Conservation (phyloP, 2,888 invertebrate species). For the Physocephala rufipes region DNA sequence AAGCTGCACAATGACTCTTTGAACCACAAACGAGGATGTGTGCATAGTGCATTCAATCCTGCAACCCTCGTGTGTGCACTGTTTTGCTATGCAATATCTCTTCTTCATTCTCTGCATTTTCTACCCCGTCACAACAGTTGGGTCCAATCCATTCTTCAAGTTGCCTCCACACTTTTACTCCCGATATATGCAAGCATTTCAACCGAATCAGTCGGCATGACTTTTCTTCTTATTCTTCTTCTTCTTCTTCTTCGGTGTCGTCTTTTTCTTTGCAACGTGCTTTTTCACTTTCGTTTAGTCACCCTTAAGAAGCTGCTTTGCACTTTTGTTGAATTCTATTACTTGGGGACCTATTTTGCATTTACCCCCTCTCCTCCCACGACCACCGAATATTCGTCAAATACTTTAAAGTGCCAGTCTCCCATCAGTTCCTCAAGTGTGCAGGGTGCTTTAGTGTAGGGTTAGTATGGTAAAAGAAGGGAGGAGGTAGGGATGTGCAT, state of each 20-base stretch:
- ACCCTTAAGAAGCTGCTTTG: constrained; percentile 24
- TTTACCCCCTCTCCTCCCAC: neutral
- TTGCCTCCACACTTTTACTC: neutral
- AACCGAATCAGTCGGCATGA: neutral
- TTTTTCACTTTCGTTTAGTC: constrained; percentile 23
- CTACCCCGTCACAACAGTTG: constrained; percentile 8
- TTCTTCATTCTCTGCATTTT: neutral
- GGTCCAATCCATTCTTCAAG: neutral
- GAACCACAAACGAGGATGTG: neutral
- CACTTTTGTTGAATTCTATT: constrained; percentile 13
- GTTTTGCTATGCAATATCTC: neutral
- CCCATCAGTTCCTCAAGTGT: too few species aligned
- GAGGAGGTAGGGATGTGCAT: too few species aligned
- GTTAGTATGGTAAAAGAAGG: too few species aligned
- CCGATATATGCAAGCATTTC: neutral
- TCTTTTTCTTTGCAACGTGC: neutral
- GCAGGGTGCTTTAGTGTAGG: too few species aligned
- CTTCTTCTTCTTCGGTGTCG: constrained; percentile 26
- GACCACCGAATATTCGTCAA: too few species aligned
- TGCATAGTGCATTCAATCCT: constrained; percentile 12
- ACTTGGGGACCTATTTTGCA: constrained; percentile 7
- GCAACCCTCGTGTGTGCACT: constrained; percentile 21
- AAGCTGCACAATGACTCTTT: neutral
- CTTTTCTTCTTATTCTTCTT: neutral
- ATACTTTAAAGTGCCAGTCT: too few species aligned